Base-by-base conservation (phyloP, 2,888 invertebrate genomes). In the Liodrosophila aerea region DNA sequence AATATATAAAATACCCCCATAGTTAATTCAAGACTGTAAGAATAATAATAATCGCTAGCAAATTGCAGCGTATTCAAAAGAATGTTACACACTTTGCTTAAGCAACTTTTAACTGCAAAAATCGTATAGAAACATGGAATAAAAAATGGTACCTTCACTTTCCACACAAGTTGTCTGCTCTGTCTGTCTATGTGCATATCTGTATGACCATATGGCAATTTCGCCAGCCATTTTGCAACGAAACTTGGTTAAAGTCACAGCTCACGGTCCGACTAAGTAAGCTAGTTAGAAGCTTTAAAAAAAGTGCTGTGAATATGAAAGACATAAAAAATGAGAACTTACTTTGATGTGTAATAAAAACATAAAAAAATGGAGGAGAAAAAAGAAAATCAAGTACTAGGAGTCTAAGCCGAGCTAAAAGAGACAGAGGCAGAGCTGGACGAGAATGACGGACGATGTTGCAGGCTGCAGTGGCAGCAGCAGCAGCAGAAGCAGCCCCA, bases 381-480 rank as follows among this genome's bases (percentile, higher is more conserved):
- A 30, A 30, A 7, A 7, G n/a, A 30, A 30, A 30, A 30, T 30
- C 7, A 30, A 30, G n/a, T 9, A 30, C 22, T 22, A 22, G 22
- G 3, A 22, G 22, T 22, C 22, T 22, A 22, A 22, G 22, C 22
- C 22, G n/a, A 39, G n/a, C 2, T 9, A 11, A 22, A n/a, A 15
- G 40, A 37, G 16, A 34, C 1, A 4, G 16, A 37, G 37, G n/a
- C 8, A 4, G 12, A 11, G 7, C 12, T 13, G 34, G 36, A 36
- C 8, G 16, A 4, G 7, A 4, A 13, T 4, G 4, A 15, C 15
- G 16, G 36, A 13, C 7, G 11, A 34, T 34, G 34, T 12, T 8
- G 39, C 18, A 37, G 15, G 13, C 4, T 9, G 16, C n/a, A 16
- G 54, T 36, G 12, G 29, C 22, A 22, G 18, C 46, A 45, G 30